phyloP scores from a whole-genome alignment of 1,140 invertebrate species.

The Drosophila sulfurigaster region DNA sequence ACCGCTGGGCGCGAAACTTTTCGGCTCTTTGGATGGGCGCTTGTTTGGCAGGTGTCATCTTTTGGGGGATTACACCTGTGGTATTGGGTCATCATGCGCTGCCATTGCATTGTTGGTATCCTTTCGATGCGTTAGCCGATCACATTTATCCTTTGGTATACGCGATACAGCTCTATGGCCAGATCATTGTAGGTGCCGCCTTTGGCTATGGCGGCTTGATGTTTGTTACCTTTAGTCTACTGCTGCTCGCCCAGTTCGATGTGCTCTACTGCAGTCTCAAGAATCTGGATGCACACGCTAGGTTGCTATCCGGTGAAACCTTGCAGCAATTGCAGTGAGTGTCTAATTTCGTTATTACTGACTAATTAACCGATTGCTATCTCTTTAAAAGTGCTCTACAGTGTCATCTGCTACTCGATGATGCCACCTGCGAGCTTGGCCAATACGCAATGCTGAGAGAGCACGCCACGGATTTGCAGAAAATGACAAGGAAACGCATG shows the following conservation, averaged over 20 bases:
- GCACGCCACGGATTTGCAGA: slow-evolving; percentile 53
- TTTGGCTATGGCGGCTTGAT: slow-evolving; percentile 61
- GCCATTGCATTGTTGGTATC: slow-evolving; percentile 77
- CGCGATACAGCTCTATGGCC: slow-evolving; percentile 64
- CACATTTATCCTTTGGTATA: slow-evolving; percentile 60
- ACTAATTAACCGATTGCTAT: no score
- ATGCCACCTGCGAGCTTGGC: slow-evolving; percentile 61
- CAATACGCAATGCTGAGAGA: slow-evolving; percentile 70
- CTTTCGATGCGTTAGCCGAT: slow-evolving; percentile 68
- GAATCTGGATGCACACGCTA: slow-evolving; percentile 70
- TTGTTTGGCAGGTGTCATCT: slow-evolving; percentile 57
- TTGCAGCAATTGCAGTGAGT: slow-evolving; percentile 55
- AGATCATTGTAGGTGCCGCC: slow-evolving; percentile 61
- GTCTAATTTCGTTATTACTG: not conserved
- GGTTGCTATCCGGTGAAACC: slow-evolving; percentile 47
- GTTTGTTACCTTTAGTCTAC: slow-evolving; percentile 64
- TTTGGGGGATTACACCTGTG: slow-evolving; percentile 68
- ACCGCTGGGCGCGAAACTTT: slow-evolving; percentile 41
- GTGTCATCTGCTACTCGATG: slow-evolving; percentile 42
- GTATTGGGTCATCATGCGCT: slow-evolving; percentile 55
- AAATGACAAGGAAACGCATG: slow-evolving; percentile 2
- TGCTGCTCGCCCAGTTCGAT: slow-evolving; percentile 74
- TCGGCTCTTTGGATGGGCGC: slow-evolving; percentile 49
- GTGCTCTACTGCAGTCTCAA: slow-evolving; percentile 80
- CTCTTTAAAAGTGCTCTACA: slow-evolving; percentile 41